Conservation (phyloP, 2,888 invertebrate genomes). For the Morinoia aosen region DNA sequence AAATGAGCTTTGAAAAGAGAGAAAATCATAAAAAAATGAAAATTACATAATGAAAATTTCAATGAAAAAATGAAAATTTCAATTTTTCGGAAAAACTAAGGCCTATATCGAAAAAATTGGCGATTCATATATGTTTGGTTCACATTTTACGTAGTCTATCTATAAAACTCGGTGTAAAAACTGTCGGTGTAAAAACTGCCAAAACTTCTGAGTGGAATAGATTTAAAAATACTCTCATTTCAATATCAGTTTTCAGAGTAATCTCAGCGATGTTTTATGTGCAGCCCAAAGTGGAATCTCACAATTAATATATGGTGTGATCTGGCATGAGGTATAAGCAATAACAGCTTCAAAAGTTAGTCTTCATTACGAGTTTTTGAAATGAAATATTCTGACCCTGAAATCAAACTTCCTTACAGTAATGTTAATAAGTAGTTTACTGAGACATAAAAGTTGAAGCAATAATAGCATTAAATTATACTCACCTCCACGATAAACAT, state of each 20-base stretch:
- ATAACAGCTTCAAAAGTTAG: neutral
- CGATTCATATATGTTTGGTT: too few species aligned
- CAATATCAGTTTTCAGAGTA: neutral
- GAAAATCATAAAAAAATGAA: too few species aligned
- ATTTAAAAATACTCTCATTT: neutral
- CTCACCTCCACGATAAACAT: constrained; percentile 35
- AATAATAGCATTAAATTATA: neutral
- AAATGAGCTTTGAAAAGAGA: too few species aligned
- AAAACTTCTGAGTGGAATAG: neutral
- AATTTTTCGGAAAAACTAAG: too few species aligned
- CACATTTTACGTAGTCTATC: too few species aligned
- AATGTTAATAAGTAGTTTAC: neutral
- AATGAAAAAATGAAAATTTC: too few species aligned
- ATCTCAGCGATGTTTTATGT: too few species aligned
- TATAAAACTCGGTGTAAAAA: too few species aligned
- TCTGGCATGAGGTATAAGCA: neutral
- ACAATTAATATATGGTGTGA: neutral
- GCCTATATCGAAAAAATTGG: too few species aligned
- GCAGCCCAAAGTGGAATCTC: neutral
- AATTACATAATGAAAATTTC: too few species aligned
- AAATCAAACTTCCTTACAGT: neutral
- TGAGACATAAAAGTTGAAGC: neutral
- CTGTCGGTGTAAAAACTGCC: neutral
- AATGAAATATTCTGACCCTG: neutral
- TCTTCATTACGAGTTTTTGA: neutral